These are phyloP conservation scores for Pseudomugil gertrudae DNA, from an alignment of 2,797 vertebrate genomes.

Conservation along the genomic window DNA sequence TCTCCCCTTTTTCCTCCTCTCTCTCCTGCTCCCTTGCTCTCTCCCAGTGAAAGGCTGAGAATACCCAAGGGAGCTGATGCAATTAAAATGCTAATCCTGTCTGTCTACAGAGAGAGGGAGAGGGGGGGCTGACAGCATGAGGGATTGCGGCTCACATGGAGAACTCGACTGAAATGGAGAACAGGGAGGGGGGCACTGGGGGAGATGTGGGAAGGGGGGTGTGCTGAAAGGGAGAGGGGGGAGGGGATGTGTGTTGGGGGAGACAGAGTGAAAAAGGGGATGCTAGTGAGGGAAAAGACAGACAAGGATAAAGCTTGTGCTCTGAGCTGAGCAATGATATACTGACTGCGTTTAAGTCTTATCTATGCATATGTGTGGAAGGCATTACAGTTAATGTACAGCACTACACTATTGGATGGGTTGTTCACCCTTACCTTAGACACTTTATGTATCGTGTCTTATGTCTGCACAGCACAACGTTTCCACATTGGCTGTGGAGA, in stretches of 20 bases:
- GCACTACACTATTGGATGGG: slow-evolving; percentile 64
- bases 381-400: slow-evolving; percentile 83
- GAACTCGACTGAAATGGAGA: slow-evolving; percentile 89
- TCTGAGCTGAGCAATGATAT: slow-evolving; percentile 82
- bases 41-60: slow-evolving; percentile 88
- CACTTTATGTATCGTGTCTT: slow-evolving; percentile 66
- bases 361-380: slow-evolving; percentile 81
- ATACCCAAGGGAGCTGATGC: slow-evolving; percentile 90
- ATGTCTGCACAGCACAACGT: slow-evolving; percentile 63
- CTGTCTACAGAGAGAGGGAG: slow-evolving; percentile 87
- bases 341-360: slow-evolving; percentile 80
- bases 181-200: slow-evolving; percentile 64
- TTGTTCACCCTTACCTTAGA: slow-evolving; percentile 71
- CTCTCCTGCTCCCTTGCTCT: slow-evolving; percentile 74
- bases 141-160: slow-evolving; percentile 89
- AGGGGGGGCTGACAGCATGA: slow-evolving; percentile 88
- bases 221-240: slow-evolving; percentile 72
- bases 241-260: slow-evolving; percentile 70
- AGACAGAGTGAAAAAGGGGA: slow-evolving; percentile 79
- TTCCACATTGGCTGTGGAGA: slow-evolving; percentile 72
- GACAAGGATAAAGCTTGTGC: slow-evolving; percentile 82
- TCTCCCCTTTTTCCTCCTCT: slow-evolving; percentile 56
- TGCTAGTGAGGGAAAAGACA: slow-evolving; percentile 80
- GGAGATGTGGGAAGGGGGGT: slow-evolving; percentile 65
- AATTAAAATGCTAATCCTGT: slow-evolving; percentile 93